Conservation (phyloP, 2,888 invertebrate species). For the Ophonus ardosiacus region DNA sequence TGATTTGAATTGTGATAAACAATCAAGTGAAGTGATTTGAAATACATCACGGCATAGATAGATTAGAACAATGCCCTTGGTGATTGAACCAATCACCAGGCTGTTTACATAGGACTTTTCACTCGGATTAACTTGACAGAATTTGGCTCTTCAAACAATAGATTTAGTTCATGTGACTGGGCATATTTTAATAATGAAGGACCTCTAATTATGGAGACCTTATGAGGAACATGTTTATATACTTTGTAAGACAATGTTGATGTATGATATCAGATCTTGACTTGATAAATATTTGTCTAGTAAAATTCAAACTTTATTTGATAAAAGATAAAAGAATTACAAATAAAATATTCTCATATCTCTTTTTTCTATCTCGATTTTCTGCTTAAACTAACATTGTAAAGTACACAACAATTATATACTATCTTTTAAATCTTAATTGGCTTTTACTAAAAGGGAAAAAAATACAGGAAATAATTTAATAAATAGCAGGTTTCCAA, state of each 20-base stretch:
- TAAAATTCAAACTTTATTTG: neutral
- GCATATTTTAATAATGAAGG: slow-evolving; percentile 27
- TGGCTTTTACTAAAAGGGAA: slow-evolving; percentile 16
- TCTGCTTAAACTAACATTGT: neutral
- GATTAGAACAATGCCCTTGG: slow-evolving; percentile 30
- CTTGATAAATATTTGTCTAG: slow-evolving; percentile 13
- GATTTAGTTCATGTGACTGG: slow-evolving; percentile 12
- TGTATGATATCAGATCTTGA: slow-evolving; percentile 6
- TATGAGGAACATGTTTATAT: neutral
- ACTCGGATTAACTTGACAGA: slow-evolving; percentile 27
- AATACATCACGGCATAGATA: slow-evolving; percentile 23
- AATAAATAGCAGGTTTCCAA: slow-evolving; percentile 31
- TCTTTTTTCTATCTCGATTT: neutral
- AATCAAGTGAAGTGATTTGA: slow-evolving; percentile 20
- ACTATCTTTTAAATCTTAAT: slow-evolving; percentile 24
- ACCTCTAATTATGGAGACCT: neutral
- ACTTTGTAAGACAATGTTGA: slow-evolving; percentile 15
- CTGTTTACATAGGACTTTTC: slow-evolving; percentile 37
- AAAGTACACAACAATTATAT: slow-evolving; percentile 29
- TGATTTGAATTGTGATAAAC: slow-evolving; percentile 19
- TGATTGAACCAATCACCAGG: slow-evolving; percentile 7
- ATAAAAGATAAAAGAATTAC: neutral
- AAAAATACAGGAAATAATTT: slow-evolving; percentile 17
- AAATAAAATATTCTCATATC: neutral
- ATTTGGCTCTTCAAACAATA: slow-evolving; percentile 29